These are phyloP conservation scores for Thereva unica DNA, from an alignment of 2,888 invertebrate species.

Conservation along the genomic window DNA sequence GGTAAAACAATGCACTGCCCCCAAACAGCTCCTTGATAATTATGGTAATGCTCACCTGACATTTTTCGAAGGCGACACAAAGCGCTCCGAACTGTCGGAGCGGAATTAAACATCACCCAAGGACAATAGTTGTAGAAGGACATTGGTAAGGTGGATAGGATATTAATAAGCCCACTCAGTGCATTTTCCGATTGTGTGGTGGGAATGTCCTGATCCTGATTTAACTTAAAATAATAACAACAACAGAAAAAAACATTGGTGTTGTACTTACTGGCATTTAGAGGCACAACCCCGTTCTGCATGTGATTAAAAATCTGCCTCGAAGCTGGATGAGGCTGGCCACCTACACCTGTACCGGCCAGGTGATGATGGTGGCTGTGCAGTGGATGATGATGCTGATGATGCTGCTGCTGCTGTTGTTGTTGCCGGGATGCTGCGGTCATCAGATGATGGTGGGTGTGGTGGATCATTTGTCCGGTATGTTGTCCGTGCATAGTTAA, in stretches of 20 bases:
- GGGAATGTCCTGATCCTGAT: conserved; percentile 2
- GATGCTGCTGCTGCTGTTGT: conserved; percentile 41
- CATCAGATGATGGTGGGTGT: conserved; percentile 30
- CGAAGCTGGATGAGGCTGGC: conserved; percentile 51
- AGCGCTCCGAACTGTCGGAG: neutral
- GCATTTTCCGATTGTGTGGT: conserved; percentile 17
- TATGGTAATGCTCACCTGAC: conserved; percentile 32
- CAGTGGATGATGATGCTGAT: conserved; percentile 41
- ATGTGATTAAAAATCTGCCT: conserved; percentile 57
- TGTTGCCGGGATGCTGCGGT: conserved; percentile 43
- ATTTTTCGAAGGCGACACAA: conserved; percentile 22
- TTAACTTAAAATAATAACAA: too few relatives aligned
- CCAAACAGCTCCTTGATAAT: conserved; percentile 37
- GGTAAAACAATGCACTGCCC: conserved; percentile 28
- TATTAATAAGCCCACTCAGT: conserved; percentile 23
- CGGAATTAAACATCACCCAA: conserved; percentile 17
- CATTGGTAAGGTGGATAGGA: conserved; percentile 16
- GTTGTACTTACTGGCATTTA: conserved; percentile 58
- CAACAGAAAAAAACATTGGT: too few relatives aligned
- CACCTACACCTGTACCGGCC: conserved; percentile 57
- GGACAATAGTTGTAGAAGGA: conserved; percentile 11
- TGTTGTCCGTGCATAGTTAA: conserved; percentile 53
- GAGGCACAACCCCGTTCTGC: conserved; percentile 57
- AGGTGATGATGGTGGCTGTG: conserved; percentile 47
- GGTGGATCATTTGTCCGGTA: conserved; percentile 47